phyloP scores from a whole-genome alignment of 2,113 vertebrate genomes.

The Campylorhamphus procurvoides region DNA sequence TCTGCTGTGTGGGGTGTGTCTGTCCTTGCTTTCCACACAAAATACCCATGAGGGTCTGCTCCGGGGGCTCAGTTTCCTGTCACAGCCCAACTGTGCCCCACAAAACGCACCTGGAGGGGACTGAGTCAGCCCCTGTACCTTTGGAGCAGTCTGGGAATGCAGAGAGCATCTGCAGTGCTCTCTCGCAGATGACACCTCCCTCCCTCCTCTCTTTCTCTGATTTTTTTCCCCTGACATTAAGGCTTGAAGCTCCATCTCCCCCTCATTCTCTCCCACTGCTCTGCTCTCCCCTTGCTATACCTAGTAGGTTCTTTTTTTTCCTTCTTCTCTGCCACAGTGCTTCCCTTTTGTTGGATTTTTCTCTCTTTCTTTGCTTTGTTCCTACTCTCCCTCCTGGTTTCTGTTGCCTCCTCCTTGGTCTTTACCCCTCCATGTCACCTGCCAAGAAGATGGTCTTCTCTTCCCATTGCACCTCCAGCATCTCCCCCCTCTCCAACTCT shows the following conservation, averaged over 20 bases:
- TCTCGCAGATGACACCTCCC: neutral
- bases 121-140: neutral
- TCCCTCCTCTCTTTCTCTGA: neutral
- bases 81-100: neutral
- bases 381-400: neutral
- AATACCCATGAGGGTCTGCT: rapidly evolving
- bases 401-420: neutral
- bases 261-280: neutral
- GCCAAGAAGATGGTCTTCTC: neutral
- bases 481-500: neutral
- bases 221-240: neutral
- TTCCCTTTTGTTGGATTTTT: neutral
- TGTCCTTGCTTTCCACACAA: rapidly evolving
- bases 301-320: neutral
- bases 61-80: neutral
- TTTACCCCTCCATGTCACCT: neutral
- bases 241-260: neutral
- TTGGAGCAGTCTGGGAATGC: neutral
- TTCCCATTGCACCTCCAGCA: rapidly evolving
- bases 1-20: neutral
- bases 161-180: neutral
- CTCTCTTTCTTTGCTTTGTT: neutral
- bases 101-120: rapidly evolving
- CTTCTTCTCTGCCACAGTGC: neutral
- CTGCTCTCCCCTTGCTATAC: neutral